Conservation (phyloP, 2,888 invertebrate genomes). For the Drosophila mayaguana region DNA sequence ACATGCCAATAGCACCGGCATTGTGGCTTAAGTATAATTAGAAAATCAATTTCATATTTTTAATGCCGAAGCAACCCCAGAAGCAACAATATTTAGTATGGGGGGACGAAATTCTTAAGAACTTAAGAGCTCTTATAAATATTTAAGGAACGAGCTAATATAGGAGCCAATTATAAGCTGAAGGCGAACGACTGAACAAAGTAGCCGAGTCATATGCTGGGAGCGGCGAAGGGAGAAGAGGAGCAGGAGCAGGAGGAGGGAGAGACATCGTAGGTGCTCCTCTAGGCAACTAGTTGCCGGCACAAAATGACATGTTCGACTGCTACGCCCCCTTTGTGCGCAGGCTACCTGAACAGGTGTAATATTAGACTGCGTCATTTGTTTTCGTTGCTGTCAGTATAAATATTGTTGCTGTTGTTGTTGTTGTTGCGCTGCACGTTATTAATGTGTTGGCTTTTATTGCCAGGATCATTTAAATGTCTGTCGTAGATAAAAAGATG, state of each 20-base stretch:
- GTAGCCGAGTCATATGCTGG: background rate
- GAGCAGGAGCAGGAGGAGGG: background rate
- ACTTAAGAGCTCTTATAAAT: slow-evolving; percentile 61
- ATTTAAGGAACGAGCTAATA: slow-evolving; percentile 54
- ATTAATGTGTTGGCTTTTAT: slow-evolving; percentile 48
- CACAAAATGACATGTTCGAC: slow-evolving; percentile 18
- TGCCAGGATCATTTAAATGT: slow-evolving; percentile 71
- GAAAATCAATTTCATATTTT: slow-evolving; percentile 48
- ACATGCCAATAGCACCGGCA: slow-evolving; percentile 22
- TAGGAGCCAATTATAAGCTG: slow-evolving; percentile 58
- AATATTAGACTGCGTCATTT: slow-evolving; percentile 69
- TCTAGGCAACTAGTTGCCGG: slow-evolving; percentile 18
- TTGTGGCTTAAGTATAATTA: slow-evolving; percentile 55
- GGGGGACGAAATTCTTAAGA: slow-evolving; percentile 47
- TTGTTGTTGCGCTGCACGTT: slow-evolving; percentile 27
- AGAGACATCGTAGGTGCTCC: background rate
- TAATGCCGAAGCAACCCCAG: slow-evolving; percentile 22
- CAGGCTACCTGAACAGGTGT: slow-evolving; percentile 59
- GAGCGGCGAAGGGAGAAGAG: background rate
- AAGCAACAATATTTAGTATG: slow-evolving; percentile 10
- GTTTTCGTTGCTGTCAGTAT: slow-evolving; percentile 51
- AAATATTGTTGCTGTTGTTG: slow-evolving; percentile 16
- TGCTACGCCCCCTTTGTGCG: slow-evolving; percentile 18
- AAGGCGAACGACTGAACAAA: slow-evolving; percentile 11
- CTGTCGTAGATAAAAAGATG: slow-evolving; percentile 58